These are phyloP conservation scores for Chelon labrosus DNA, from an alignment of 2,797 vertebrate species.

Conservation along the genomic window DNA sequence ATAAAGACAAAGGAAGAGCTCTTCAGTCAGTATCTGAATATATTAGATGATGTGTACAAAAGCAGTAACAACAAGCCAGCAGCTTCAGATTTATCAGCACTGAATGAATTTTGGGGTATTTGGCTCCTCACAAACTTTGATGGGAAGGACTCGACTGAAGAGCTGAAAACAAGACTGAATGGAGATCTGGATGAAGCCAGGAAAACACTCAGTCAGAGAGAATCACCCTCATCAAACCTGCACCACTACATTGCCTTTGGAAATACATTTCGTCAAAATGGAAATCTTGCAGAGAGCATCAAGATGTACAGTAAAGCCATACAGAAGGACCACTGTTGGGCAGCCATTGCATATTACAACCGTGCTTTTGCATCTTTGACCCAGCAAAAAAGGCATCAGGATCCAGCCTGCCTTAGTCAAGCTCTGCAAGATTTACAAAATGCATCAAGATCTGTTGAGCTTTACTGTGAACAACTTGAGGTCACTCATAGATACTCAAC, in stretches of 20 bases:
- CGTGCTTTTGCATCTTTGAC: slow-evolving; percentile 66
- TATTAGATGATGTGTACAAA: slow-evolving; percentile 27
- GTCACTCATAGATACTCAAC: background rate
- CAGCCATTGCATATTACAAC: slow-evolving; percentile 75
- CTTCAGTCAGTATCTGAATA: slow-evolving; percentile 42
- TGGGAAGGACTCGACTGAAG: background rate
- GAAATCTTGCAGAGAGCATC: slow-evolving; percentile 38
- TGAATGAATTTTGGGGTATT: slow-evolving; percentile 67
- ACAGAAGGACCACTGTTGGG: slow-evolving; percentile 55
- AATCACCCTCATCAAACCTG: slow-evolving; percentile 63
- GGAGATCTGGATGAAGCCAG: slow-evolving; percentile 41
- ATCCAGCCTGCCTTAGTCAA: slow-evolving; percentile 34
- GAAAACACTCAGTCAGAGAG: slow-evolving; percentile 22
- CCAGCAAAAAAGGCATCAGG: slow-evolving; percentile 14
- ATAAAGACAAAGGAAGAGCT: slow-evolving; percentile 54
- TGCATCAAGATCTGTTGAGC: slow-evolving; percentile 55
- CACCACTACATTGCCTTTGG: slow-evolving; percentile 54
- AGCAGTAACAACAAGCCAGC: slow-evolving; percentile 23
- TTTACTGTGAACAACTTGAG: slow-evolving; percentile 36
- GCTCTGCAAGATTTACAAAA: slow-evolving; percentile 70
- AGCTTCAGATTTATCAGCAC: slow-evolving; percentile 38
- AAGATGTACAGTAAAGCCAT: slow-evolving; percentile 62
- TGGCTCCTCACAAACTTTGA: slow-evolving; percentile 54
- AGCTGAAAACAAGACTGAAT: slow-evolving; percentile 25
- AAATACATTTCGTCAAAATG: slow-evolving; percentile 32